Base-by-base conservation (phyloP, 2,113 vertebrate genomes). In the Paraplagusia blochii region DNA sequence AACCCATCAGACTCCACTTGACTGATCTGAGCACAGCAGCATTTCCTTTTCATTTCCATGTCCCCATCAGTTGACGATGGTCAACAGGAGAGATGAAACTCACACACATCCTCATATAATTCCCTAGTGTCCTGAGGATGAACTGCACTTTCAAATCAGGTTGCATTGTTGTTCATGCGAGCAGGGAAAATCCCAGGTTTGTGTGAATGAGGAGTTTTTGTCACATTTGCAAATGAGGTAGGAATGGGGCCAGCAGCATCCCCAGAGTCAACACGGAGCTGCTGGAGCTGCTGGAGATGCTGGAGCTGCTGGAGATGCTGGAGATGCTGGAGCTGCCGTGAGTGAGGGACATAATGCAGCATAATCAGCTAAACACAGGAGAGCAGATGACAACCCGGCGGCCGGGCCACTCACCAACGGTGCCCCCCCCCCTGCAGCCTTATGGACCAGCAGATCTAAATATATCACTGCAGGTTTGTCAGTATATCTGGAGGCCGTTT, bases 91-190 rank as follows among this genome's bases (percentile, higher is more conserved):
- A n/a, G n/a, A n/a, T n/a, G n/a, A n/a, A n/a, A n/a, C n/a, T n/a
- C n/a, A n/a, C n/a, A n/a, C 63, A 62, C 52, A 1, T 64, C 22
- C 66, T 71, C 51, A 51, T 53, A 9, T 63, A 35, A 13, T 47
- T 76, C 69, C 80, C 76, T 43, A 38, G 70, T 62, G 85, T 47
- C n/a, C 40, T 61, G 65, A 74, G 76, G 77, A 81, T 57, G 80
- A 50, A 74, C 57, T 42, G 40, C 38, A 44, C 63, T 74, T 76
- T 72, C 73, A 87, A 84, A 86, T 85, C 78, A 81, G 67, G 62
- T 65, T 5, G 18, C 3, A n/a, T 63, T 34, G 39, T 54, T 46
- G 12, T 51, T 47, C 38, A 43, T 50, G 49, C 35, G 53, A 53
- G 55, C 65, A 18, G 36, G 42, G 57, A 74, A 59, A 81, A 81